Conservation (phyloP, 1,140 invertebrate species). For the Nautilus pompilius region DNA sequence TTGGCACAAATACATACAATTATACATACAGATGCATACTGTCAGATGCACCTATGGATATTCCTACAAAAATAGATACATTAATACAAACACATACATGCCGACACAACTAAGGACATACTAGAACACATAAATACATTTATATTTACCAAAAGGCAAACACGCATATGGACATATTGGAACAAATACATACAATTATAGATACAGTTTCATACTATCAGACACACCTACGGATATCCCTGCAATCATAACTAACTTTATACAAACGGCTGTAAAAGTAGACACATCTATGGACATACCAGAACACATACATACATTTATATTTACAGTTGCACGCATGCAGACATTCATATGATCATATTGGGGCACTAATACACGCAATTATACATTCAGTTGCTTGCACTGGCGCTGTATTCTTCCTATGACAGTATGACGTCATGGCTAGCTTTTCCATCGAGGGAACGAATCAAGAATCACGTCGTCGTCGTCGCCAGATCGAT, state of each 20-base stretch:
- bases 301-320: conserved; percentile 1
- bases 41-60: neutral
- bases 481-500: no score
- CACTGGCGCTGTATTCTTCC: no score
- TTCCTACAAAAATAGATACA: neutral
- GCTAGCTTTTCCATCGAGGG: no score
- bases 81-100: neutral
- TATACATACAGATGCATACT: neutral
- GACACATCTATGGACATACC: neutral
- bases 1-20: neutral
- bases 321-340: neutral
- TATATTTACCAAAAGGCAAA: neutral
- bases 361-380: neutral
- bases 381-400: neutral
- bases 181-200: neutral
- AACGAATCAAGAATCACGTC: no score
- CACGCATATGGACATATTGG: conserved; percentile 6
- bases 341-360: neutral
- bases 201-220: neutral
- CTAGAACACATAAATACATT: neutral
- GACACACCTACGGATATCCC: neutral
- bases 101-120: neutral
- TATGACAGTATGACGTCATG: no score
- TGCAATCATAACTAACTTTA: neutral
- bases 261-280: neutral